These are phyloP conservation scores for Miniopterus natalensis DNA, from an alignment of 2,113 vertebrate species.

Conservation along the genomic window DNA sequence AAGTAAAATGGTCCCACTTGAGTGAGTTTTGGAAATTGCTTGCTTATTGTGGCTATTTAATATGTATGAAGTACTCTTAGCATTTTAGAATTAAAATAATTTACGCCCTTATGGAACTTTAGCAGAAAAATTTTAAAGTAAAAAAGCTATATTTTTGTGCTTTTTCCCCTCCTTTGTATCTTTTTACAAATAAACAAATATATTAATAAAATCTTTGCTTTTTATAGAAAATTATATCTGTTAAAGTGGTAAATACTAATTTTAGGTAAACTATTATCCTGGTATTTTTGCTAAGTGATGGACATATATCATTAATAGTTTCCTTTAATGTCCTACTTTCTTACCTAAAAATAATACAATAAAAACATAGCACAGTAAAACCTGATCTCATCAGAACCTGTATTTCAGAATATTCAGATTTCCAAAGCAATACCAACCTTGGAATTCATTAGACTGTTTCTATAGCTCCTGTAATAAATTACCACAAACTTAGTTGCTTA, in stretches of 20 bases:
- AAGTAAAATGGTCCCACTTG: neutral
- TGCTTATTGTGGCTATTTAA: conserved; percentile 41
- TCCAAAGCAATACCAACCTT: neutral
- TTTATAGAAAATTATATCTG: conserved; percentile 49
- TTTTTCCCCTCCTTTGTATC: neutral
- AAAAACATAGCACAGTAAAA: neutral
- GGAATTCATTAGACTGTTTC: conserved; percentile 1
- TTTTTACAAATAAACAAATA: neutral
- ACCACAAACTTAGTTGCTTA: neutral
- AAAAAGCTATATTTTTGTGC: neutral
- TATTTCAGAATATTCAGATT: neutral
- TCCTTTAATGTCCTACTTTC: neutral
- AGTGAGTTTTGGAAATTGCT: conserved; percentile 44
- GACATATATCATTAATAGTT: conserved; percentile 10
- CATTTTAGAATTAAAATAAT: conserved; percentile 46
- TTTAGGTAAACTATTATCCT: conserved; percentile 2
- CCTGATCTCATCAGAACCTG: neutral
- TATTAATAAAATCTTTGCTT: neutral
- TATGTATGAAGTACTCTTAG: neutral
- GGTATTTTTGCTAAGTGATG: neutral
- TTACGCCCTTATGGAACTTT: neutral
- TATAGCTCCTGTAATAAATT: neutral
- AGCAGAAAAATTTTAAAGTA: conserved; percentile 25
- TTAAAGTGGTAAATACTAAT: conserved; percentile 11
- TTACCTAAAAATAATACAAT: conserved; percentile 12